Conservation (phyloP, 2,797 vertebrate species). For the Lacerta bilineata region DNA sequence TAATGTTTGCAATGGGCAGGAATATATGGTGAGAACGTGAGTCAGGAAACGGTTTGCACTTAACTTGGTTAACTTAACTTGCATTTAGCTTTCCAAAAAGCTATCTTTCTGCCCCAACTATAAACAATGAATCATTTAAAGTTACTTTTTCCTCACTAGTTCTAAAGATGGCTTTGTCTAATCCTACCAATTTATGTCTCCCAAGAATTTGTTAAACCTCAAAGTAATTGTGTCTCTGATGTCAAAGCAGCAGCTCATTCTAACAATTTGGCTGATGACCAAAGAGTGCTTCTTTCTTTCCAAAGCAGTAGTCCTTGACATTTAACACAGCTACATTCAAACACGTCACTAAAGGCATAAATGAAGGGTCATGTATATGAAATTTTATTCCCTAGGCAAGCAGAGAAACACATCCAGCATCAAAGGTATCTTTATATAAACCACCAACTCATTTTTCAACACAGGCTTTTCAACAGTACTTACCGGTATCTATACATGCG, state of each 20-base stretch:
- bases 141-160: constrained; percentile 15
- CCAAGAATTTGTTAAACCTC: constrained; percentile 47
- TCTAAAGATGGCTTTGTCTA: constrained; percentile 37
- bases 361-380: constrained; percentile 34
- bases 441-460: background rate
- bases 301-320: constrained; percentile 2
- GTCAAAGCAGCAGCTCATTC: background rate
- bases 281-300: constrained; percentile 22
- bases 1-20: background rate
- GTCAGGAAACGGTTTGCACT: background rate
- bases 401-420: background rate
- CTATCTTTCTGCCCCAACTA: background rate
- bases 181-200: constrained; percentile 24
- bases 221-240: constrained; percentile 37
- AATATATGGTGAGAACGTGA: background rate
- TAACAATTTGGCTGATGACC: constrained; percentile 32
- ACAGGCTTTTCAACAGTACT: constrained; percentile 8
- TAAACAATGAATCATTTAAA: background rate
- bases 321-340: constrained; percentile 35
- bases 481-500: background rate
- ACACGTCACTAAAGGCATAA: background rate
- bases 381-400: constrained; percentile 4
- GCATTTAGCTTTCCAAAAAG: constrained; percentile 25
- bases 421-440: background rate
- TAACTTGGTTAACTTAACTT: background rate